Base-by-base conservation (phyloP, 2,797 vertebrate species). In the Chaenodraco wilsoni region DNA sequence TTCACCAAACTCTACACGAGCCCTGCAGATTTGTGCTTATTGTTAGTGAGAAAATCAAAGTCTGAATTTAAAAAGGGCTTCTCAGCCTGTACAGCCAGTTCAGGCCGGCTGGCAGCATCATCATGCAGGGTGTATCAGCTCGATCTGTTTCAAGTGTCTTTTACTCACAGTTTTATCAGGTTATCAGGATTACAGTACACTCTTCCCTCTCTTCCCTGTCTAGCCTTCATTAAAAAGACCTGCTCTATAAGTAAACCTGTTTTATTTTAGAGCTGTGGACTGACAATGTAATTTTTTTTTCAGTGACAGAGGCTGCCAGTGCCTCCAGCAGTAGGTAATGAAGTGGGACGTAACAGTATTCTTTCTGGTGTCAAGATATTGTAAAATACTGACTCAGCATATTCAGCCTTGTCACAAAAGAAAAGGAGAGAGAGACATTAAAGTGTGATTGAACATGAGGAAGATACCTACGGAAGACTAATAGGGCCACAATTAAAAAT, bases 141-240 rank as follows among this genome's bases (percentile, higher is more conserved):
- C 27, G 9, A 54, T 58, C 73, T 16, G 31, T 72, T 46, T 76
- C 19, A 85, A 81, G 68, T 72, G 72, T 77, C 72, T 84, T 60
- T 77, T 64, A 70, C 44, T 54, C 68, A 19, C 15, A 33, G 44
- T 69, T 51, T 54, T 44, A 66, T 79, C 75, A 80, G 75, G 71
- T 74, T 69, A 82, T 72, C 71, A 43, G 69, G 61, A 65, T 75
- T 62, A 73, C 31, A 6, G 14, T 40, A 9, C 59, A 5, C 23
- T 50, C 45, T 46, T 19, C 33, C 21, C 46, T 23, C 19, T 11
- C 16, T 56, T 58, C 41, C 37, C 9, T 37, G 8, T 37, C 33
- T 37, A 9, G 33, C 33, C 33, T 43, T 31, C 64, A 27, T 19
- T 59, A 16, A 56, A 37, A 40, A 23, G 17, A n/a, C 50, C 1